These are phyloP conservation scores for Lycodopsis pacificus DNA, from an alignment of 2,797 vertebrate genomes.

Conservation along the genomic window DNA sequence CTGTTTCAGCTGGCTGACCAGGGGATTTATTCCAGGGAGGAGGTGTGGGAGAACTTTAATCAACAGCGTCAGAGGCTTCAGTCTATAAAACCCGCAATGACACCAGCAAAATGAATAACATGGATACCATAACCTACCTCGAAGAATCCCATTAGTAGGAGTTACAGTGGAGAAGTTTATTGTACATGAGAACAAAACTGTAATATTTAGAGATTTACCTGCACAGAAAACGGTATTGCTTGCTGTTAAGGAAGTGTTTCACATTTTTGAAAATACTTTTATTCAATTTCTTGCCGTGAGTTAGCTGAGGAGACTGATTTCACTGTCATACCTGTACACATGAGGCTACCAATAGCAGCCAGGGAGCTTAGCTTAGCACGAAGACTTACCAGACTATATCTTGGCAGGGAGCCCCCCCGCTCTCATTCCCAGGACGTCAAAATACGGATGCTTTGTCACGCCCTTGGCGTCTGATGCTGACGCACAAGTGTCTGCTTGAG, in stretches of 20 bases:
- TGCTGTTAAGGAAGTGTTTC: neutral
- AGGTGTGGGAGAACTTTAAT: conserved; percentile 67
- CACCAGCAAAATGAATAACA: conserved; percentile 60
- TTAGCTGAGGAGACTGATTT: neutral
- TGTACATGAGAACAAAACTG: conserved; percentile 28
- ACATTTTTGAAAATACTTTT: neutral
- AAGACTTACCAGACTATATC: neutral
- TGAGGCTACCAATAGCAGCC: neutral
- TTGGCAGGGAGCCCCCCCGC: too few relatives aligned
- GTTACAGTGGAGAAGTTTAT: conserved; percentile 42
- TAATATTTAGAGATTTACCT: conserved; percentile 4
- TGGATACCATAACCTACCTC: conserved; percentile 45
- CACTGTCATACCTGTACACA: neutral
- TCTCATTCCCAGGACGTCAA: too few relatives aligned
- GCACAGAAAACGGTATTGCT: neutral
- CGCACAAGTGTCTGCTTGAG: too few relatives aligned
- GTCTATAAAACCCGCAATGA: conserved; percentile 61
- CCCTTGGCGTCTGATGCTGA: too few relatives aligned
- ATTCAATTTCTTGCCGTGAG: neutral
- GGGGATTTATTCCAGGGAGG: conserved; percentile 46
- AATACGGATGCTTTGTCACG: too few relatives aligned
- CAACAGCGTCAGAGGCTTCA: conserved; percentile 62
- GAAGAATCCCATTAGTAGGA: conserved; percentile 57
- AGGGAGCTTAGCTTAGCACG: conserved; percentile 4
- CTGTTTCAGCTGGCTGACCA: conserved; percentile 49